phyloP scores from a whole-genome alignment of 2,888 invertebrate genomes.

The Idaea aversata region DNA sequence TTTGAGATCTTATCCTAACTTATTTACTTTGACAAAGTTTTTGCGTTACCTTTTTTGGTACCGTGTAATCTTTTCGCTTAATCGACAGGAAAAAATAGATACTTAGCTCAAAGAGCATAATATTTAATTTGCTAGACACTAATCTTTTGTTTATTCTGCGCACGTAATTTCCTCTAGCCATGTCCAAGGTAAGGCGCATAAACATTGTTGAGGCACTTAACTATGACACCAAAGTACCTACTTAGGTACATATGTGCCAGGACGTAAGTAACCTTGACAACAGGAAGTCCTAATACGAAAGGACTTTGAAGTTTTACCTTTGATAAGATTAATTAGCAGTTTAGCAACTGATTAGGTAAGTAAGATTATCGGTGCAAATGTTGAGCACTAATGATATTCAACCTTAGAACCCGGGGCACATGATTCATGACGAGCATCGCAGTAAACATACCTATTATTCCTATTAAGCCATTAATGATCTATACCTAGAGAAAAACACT shows the following conservation, averaged over 20 bases:
- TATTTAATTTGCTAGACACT: not conserved
- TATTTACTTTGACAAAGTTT: no score
- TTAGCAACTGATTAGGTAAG: slow-evolving; percentile 3
- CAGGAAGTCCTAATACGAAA: not conserved
- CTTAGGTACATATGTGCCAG: not conserved
- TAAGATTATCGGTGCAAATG: not conserved
- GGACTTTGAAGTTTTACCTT: not conserved
- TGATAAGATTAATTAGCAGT: not conserved
- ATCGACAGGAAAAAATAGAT: no score
- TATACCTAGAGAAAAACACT: no score
- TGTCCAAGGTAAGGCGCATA: not conserved
- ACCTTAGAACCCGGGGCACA: not conserved
- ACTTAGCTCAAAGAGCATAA: not conserved
- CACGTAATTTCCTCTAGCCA: slow-evolving; percentile 4
- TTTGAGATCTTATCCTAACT: no score
- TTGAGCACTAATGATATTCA: not conserved
- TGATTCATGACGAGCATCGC: no score
- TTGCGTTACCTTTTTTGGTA: no score
- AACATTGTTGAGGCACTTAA: not conserved
- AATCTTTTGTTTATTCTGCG: slow-evolving; percentile 9
- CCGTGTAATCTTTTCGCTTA: no score
- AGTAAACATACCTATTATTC: no score
- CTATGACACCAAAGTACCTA: not conserved
- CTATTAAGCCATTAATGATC: no score
- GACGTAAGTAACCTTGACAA: not conserved